A percentile compares a stretch with the other conserved stretches of the same genome.
phyloP scores from a whole-genome alignment of 2,888 invertebrate genomes.

The Temnothorax ravouxi region DNA sequence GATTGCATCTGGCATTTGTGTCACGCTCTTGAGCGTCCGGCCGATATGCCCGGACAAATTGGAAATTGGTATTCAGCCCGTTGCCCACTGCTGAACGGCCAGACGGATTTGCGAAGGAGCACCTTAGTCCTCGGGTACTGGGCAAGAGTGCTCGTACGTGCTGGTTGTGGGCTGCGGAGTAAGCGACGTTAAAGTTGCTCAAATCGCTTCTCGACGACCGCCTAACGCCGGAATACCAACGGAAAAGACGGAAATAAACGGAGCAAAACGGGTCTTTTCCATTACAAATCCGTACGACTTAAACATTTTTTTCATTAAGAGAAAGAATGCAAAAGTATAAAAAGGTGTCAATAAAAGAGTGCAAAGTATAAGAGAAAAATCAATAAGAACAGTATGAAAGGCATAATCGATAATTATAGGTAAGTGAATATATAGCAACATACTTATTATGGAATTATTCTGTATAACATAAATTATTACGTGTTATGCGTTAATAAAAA shows the following conservation, averaged over 20 bases:
- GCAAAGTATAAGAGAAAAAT: not conserved
- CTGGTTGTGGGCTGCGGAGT: conserved; percentile 59
- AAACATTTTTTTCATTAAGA: not conserved
- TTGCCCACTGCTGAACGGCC: conserved; percentile 78
- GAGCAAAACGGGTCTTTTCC: conserved; percentile 27
- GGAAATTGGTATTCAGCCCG: conserved; percentile 85
- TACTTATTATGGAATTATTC: not conserved
- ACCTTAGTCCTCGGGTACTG: conserved; percentile 73
- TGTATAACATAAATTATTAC: not conserved
- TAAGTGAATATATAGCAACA: not conserved
- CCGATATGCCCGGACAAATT: conserved; percentile 85
- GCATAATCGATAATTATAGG: not conserved
- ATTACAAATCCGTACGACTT: not conserved
- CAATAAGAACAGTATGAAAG: not conserved
- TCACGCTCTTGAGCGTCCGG: conserved; percentile 86
- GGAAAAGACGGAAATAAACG: conserved; percentile 47
- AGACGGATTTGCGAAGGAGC: conserved; percentile 86
- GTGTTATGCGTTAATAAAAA: not conserved
- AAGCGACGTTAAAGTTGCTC: conserved; percentile 82
- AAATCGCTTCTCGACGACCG: conserved; percentile 83
- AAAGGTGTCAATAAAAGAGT: not conserved
- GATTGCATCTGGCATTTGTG: conserved; percentile 86
- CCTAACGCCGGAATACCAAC: conserved; percentile 82
- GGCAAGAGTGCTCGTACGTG: conserved; percentile 68
- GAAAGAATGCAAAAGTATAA: not conserved